Base-by-base conservation (phyloP, 2,113 vertebrate genomes). In the Orthonyx spaldingii region DNA sequence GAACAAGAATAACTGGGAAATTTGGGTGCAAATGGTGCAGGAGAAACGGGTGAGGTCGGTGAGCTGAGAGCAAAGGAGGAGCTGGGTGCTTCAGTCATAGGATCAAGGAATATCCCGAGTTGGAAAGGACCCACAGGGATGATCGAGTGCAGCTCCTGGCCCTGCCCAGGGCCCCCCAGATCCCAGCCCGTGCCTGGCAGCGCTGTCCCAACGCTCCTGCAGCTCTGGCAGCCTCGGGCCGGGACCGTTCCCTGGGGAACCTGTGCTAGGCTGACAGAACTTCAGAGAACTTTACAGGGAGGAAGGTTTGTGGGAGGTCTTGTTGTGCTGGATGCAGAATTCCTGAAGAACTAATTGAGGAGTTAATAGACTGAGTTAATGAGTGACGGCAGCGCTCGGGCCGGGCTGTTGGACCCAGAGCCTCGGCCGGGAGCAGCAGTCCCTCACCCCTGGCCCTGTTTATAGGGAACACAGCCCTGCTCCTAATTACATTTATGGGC, bases 1-100 rank as follows among this genome's bases (percentile, higher is more conserved):
- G 88, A 83, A 50, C 44, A 60, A 57, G 92, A 90, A 65, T 42
- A 77, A 89, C 95, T 83, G 88, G 90, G 90, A 41, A 74, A 64
- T 83, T 90, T 23, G 76, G 66, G 78, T 83, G 88, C 75, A 46
- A 69, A 21, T 42, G 77, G 19, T 44, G 13, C 53, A 2, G 85
- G 70, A 52, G n/a, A 19, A 49, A 8, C 0, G 1, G 65, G 28
- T 69, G 81, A 88, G 85, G 76, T 80, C 9, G 4, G 65, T 1
- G 47, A 47, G 76, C 9, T 11, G 79, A 21, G 71, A 56, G 90
- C 28, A 14, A 2, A 57, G 71, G 41, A 33, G 60, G 49, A 77
- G 33, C 79, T 9, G 39, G 39, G 56, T 8, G 23, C 35, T 5
- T 69, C 70, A n/a, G 0, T 47, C 53, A 1, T 2, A 26, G 53